Base-by-base conservation (phyloP, 92 coral and sea anemone species). In the Siderastrea radians region DNA sequence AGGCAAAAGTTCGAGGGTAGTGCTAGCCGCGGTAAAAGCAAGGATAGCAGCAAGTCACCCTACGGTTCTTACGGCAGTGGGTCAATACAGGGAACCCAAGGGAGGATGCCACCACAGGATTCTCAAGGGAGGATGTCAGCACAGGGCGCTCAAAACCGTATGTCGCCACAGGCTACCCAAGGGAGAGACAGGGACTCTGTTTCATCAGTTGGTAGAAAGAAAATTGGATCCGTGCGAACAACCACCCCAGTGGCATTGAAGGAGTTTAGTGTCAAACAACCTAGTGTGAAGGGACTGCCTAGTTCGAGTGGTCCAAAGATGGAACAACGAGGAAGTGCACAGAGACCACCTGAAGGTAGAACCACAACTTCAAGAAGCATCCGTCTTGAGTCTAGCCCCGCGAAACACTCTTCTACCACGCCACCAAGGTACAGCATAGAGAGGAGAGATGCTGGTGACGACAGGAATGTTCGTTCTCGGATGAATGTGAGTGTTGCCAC, bases 181-280 rank as follows among this genome's bases (percentile, higher is more conserved):
- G 66, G 52, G 13, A 82, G 65, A 19, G 78, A 49, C 15, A 71
- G 78, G 47, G 86, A 82, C 7, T n/a, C 38, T n/a, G 68, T 14
- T 6, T 46, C 86, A 1, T 38, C 77, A n/a, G 68, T 26, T 61
- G 54, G 63, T 5, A 62, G 58, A 45, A 75, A 66, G 26, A 77
- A 57, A 16, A 86, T 93, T 46, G 98, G 95, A 19, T 75, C 87
- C 5, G 84, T 93, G 26, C 96, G 86, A 8, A 95, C 98, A 15
- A 72, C 98, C 4, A 86, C 96, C n/a, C 98, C 98, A 15, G 96
- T 93, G 50, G 91, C 93, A 7, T 91, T 84, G 13, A 95, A 89
- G 70, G 98, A 93, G 68, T 93, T 95, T 63, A 91, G 68, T 52
- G 79, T 82, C 59, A 72, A 57, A 49, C 75, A 78, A 59, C 52